phyloP scores from a whole-genome alignment of 2,797 vertebrate species.

The Scleropages formosus region DNA sequence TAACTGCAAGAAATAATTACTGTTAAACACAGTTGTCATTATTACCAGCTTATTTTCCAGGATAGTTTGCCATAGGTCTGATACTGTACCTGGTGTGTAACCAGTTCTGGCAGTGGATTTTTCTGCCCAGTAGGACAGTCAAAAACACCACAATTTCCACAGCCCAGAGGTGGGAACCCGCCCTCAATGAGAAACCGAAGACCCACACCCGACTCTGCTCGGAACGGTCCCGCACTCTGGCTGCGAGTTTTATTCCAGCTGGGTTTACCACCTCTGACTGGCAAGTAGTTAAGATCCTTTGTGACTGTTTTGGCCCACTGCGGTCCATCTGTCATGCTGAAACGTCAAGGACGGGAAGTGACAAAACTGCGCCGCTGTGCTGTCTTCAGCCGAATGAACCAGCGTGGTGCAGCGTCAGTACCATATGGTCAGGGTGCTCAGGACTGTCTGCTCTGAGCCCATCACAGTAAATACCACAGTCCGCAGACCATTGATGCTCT shows the following conservation, averaged over 20 bases:
- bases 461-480: too few relatives aligned
- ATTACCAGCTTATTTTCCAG: slow-evolving; percentile 8
- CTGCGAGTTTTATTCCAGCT: background rate
- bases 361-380: background rate
- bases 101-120: background rate
- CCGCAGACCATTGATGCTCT: background rate
- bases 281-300: background rate
- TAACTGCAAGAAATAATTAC: background rate
- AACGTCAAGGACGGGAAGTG: background rate
- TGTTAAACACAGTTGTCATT: slow-evolving; percentile 15
- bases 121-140: background rate
- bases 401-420: too few relatives aligned
- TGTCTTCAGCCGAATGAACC: background rate
- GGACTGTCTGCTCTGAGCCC: background rate
- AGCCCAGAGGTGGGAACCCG: too few relatives aligned
- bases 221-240: background rate
- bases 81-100: background rate
- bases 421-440: background rate
- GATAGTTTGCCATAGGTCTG: slow-evolving; percentile 3
- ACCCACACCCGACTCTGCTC: background rate
- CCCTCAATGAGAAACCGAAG: background rate
- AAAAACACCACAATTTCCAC: too few relatives aligned
- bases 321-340: background rate
- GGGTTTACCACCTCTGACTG: background rate
- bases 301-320: background rate